Evolutionary conservation across 2,113 vertebrate genomes (phyloP).

Genomic region (Chloropsis hardwickii): DNA sequence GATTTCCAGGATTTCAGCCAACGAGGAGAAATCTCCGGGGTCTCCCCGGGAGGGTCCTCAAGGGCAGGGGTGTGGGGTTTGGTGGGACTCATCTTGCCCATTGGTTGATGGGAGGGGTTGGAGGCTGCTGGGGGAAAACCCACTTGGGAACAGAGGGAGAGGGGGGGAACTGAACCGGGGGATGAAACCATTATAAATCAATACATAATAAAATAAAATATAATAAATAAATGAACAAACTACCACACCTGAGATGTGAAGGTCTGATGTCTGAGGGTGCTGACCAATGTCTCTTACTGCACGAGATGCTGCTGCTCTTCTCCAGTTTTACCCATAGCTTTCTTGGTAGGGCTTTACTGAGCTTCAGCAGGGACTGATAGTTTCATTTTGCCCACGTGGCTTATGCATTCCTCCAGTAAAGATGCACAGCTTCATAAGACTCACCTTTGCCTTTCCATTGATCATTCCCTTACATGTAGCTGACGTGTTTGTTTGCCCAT

Average conservation of each 20-base stretch:
- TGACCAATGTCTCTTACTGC: background rate
- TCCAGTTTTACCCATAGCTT: background rate
- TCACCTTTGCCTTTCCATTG: background rate
- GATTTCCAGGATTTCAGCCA: no score
- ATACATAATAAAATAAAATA: no score
- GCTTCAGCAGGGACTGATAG: background rate
- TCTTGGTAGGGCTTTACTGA: background rate
- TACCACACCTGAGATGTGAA: background rate
- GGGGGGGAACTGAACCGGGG: no score
- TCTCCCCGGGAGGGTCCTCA: no score
- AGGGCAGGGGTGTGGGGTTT: no score
- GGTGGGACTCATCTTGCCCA: no score
- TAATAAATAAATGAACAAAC: no score
- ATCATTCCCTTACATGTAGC: fast-evolving
- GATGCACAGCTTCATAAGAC: background rate
- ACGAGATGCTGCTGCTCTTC: background rate
- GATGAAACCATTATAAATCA: no score
- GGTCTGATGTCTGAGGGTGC: background rate
- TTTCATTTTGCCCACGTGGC: background rate
- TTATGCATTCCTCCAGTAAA: background rate
- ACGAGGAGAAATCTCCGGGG: no score
- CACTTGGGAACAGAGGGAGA: no score
- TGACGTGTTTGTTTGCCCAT: background rate
- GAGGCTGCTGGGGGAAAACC: no score
- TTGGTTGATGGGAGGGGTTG: no score